Evolutionary conservation across 2,113 vertebrate species (phyloP).

Genomic region (Pogona vitticeps): DNA sequence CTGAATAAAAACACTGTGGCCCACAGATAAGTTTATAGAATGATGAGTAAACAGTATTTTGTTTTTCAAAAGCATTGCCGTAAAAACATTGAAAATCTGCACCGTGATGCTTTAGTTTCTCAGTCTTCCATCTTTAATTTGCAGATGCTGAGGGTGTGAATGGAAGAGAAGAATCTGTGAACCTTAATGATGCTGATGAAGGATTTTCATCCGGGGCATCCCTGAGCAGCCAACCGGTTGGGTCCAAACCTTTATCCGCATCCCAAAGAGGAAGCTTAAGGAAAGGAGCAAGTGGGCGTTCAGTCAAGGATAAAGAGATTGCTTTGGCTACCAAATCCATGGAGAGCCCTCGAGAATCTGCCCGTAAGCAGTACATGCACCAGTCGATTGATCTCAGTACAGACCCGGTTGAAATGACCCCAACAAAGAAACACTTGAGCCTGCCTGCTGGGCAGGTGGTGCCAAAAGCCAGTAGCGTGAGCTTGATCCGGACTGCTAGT

Average conservation of each 20-base stretch:
- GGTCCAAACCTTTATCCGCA: slow-evolving; percentile 79
- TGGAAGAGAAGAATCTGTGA: slow-evolving; percentile 89
- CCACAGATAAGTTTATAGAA: background rate
- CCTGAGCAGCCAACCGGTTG: slow-evolving; percentile 93
- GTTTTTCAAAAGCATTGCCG: background rate
- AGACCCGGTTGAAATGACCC: slow-evolving; percentile 89
- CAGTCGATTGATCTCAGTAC: slow-evolving; percentile 73
- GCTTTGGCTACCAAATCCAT: slow-evolving; percentile 66
- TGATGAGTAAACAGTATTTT: background rate
- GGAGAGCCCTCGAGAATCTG: slow-evolving; percentile 76
- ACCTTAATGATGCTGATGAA: slow-evolving; percentile 94
- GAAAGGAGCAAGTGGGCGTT: slow-evolving; percentile 86
- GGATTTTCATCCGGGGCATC: slow-evolving; percentile 97
- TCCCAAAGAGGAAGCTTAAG: slow-evolving; percentile 87
- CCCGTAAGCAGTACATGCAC: slow-evolving; percentile 79
- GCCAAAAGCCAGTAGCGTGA: slow-evolving; percentile 80
- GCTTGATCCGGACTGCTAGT: slow-evolving; percentile 92
- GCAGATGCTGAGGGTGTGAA: slow-evolving; percentile 89
- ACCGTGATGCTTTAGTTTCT: slow-evolving; percentile 39
- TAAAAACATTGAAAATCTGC: background rate
- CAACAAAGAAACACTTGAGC: slow-evolving; percentile 91
- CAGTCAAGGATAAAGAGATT: slow-evolving; percentile 84
- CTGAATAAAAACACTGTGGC: slow-evolving; percentile 4
- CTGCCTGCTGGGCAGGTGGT: slow-evolving; percentile 84
- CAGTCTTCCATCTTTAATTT: slow-evolving; percentile 58